Base-by-base conservation (phyloP, 2,888 invertebrate genomes). In the Rotaria magnacalcarata region DNA sequence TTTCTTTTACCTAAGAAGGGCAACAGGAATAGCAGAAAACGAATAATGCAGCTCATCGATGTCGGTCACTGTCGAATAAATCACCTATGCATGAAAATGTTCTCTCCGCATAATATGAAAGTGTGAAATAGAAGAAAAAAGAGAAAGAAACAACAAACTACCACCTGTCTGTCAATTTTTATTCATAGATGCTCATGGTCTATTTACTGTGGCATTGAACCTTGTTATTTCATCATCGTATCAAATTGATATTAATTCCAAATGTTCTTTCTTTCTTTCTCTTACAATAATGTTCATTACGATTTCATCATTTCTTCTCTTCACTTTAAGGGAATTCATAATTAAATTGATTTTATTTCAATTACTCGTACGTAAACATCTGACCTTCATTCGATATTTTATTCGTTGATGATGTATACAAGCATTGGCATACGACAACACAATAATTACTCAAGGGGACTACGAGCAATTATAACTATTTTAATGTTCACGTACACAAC, bases 221-320 rank as follows among this genome's bases (percentile, higher is more conserved):
- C 34, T 67, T 67, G 67, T 67, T 67, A 67, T 67, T 67, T 67
- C 34, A 34, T 67, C 67, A 67, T 67, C 67, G 34, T 67, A 67
- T 67, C 67, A 67, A 67, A 67, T 67, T 67, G 67, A 67, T 67
- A 67, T 67, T 67, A 67, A 67, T 67, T 67, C 67, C 67, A 34
- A 67, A 67, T 67, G 67, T 67, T 67, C 67, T 67, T 11, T 27
- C 5, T 67, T 34, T 16, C 14, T 67, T 34, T 16, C 14, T 34
- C 34, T 67, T 67, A 34, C 67, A 67, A 67, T 67, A 2, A 67
- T 67, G 67, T 4, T 67, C 67, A 67, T 60, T 7, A 27, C 27
- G 11, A 60, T 60, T 60, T 60, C 27, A 60, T 27, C 27, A 60
- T 67, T 67, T 27, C 34, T 67, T 67, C 34, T 27, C 27, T 67